Percentiles rank a stretch among this genome's conserved stretches.
Evolutionary conservation across 2,797 vertebrate species (phyloP).

Genomic region (Erethizon dorsatum): DNA sequence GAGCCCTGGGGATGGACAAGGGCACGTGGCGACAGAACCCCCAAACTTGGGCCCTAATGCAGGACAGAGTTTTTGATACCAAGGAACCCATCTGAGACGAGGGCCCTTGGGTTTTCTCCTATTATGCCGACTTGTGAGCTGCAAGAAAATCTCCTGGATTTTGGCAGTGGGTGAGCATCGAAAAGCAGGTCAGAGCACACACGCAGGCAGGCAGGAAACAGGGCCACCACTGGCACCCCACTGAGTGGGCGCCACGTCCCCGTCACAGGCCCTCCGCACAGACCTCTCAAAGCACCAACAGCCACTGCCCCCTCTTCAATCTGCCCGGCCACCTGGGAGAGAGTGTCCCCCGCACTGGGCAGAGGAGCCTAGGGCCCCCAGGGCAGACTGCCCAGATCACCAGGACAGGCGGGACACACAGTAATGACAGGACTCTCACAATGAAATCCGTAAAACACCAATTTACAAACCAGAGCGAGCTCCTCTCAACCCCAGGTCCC

Average conservation of each 20-base stretch:
- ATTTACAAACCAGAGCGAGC: not conserved
- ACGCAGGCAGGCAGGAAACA: not conserved
- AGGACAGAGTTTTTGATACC: not conserved
- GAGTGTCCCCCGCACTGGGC: accelerated
- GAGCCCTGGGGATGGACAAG: not conserved
- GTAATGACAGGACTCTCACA: not conserved
- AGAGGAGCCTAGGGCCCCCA: accelerated
- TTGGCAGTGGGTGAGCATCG: not conserved
- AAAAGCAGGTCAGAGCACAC: constrained; percentile 65
- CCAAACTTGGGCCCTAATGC: not conserved
- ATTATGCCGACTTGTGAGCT: not conserved
- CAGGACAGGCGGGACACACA: not conserved
- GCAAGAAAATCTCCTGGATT: not conserved
- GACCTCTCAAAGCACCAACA: accelerated
- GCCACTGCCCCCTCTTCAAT: not conserved
- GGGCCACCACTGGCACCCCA: accelerated
- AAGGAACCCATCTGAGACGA: not conserved
- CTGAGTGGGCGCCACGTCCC: accelerated
- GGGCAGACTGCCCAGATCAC: not conserved
- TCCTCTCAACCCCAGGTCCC: no score
- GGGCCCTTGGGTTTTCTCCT: not conserved
- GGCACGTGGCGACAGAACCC: not conserved
- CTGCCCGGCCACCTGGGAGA: not conserved
- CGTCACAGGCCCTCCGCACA: not conserved
- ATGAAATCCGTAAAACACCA: not conserved